phyloP scores from a whole-genome alignment of 2,888 invertebrate species.

The Cantharis rustica region DNA sequence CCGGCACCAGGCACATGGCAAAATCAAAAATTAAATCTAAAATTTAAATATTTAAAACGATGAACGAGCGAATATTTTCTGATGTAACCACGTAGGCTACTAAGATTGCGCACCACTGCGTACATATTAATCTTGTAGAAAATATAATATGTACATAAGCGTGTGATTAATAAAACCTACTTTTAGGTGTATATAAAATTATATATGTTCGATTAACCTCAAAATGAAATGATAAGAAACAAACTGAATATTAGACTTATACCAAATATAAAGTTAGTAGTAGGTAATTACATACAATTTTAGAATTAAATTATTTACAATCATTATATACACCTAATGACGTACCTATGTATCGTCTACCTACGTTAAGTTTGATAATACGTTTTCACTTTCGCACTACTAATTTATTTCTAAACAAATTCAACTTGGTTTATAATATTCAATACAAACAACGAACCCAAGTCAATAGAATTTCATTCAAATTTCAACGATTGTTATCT shows the following conservation, averaged over 20 bases:
- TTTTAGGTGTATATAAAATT: not conserved
- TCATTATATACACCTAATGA: not conserved
- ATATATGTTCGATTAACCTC: not conserved
- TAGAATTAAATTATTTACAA: not conserved
- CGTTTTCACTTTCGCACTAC: not conserved
- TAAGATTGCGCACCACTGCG: not conserved
- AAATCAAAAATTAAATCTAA: no score
- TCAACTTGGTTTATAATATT: not conserved
- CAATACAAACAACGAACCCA: not conserved
- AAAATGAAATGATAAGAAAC: not conserved
- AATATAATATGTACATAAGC: not conserved
- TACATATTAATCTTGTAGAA: no score
- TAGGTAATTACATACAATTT: not conserved
- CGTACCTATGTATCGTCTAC: not conserved
- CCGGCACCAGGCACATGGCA: not conserved
- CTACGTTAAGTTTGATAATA: not conserved
- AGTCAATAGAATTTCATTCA: not conserved
- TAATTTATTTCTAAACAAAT: slow-evolving; percentile 4
- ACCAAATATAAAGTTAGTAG: not conserved
- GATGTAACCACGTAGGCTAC: not conserved
- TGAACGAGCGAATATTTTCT: not conserved
- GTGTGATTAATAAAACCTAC: not conserved
- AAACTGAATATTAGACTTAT: not conserved
- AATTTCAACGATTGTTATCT: slow-evolving; percentile 1
- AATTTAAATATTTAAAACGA: no score